These are phyloP conservation scores for Thumatha senex DNA, from an alignment of 2,888 invertebrate genomes.

Conservation along the genomic window DNA sequence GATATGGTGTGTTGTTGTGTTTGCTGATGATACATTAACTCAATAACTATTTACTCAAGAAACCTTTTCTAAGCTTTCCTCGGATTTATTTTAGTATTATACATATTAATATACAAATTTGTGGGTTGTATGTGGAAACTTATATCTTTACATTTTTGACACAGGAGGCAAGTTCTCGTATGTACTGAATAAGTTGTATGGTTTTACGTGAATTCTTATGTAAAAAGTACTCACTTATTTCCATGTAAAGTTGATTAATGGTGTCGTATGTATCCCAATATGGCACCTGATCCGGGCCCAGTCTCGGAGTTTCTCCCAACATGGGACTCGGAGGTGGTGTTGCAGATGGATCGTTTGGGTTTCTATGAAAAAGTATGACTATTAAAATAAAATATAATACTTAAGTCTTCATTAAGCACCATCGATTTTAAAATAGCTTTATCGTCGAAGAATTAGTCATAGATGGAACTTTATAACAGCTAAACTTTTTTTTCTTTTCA, in stretches of 20 bases:
- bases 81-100: conserved; percentile 14
- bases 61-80: conserved; percentile 8
- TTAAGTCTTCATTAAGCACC: no score
- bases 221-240: conserved; percentile 84
- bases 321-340: conserved; percentile 82
- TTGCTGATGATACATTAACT: conserved; percentile 15
- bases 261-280: conserved; percentile 96
- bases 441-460: no score
- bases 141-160: no score
- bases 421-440: no score
- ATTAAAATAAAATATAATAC: not conserved
- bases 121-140: not conserved
- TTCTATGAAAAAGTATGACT: conserved; percentile 64
- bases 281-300: conserved; percentile 83
- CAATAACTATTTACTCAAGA: conserved; percentile 12
- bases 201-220: conserved; percentile 1
- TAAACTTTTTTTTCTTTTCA: no score
- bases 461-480: no score
- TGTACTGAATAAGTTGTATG: conserved; percentile 30
- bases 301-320: conserved; percentile 64
- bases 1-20: conserved; percentile 18
- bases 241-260: conserved; percentile 94
- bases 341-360: conserved; percentile 85
- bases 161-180: no score
- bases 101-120: conserved; percentile 11